Base-by-base conservation (phyloP, 2,113 vertebrate genomes). In the Calypte anna region DNA sequence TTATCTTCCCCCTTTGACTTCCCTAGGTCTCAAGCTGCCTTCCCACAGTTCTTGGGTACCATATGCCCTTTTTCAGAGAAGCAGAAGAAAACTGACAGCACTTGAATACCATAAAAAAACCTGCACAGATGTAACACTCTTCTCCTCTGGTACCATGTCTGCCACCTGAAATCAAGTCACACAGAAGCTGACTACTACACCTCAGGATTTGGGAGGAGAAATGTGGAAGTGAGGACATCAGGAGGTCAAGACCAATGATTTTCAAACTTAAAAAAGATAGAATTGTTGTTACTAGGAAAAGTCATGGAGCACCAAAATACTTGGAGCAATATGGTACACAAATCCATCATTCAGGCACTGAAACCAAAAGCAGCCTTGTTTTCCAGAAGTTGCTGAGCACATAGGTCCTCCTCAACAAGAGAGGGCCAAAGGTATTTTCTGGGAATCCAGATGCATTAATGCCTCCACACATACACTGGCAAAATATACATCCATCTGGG, bases 91-190 rank as follows among this genome's bases (percentile, higher is more conserved):
- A 54, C 3, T 40, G 33, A 23, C 10, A 62, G 16, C 28, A 44
- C 4, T 9, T 28, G n/a, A 77, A 30, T 54, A n/a, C 19, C 10
- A 53, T 48, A 74, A 93, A 88, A 81, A 11, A 67, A 40, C 10
- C 40, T 40, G 40, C 38, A 33, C 2, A 70, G 21, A 5, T n/a
- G 13, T 33, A 44, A 36, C 3, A 0, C 8, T 85, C 43, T 17
- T 72, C 7, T 64, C 43, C 16, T 46, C 27, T 6, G 0, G 5
- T 61, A 28, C 11, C 0, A 1, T 3, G 4, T 24, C 51, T 36
- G 36, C 33, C 27, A 8, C 46, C 18, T 64, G 19, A 72, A 91
- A 85, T 58, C 12, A 77, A 84, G 16, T 14, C 1, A 2, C 53
- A 31, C 3, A 50, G 53, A 80, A 72, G n/a, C 22, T 80, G 36